These are phyloP conservation scores for Patiria pectinifera DNA, from an alignment of 53 echinoderm and acorn worm species.

Conservation along the genomic window DNA sequence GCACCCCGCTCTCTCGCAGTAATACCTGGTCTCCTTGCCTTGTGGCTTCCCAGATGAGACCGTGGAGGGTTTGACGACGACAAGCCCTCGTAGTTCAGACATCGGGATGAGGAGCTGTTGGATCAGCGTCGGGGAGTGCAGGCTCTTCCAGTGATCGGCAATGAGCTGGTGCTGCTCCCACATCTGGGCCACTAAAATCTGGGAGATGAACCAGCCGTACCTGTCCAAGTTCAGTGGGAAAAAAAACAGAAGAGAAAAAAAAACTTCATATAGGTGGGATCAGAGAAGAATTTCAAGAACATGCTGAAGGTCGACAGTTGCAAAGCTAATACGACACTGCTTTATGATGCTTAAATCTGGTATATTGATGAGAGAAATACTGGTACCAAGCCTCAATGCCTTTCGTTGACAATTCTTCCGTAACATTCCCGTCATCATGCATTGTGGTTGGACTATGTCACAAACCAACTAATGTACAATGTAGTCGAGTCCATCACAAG, in stretches of 20 bases:
- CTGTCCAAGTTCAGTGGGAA: constrained; percentile 29
- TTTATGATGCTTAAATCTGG: too few relatives aligned
- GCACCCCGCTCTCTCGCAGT: constrained; percentile 51
- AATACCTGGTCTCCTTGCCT: constrained; percentile 57
- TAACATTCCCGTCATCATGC: too few relatives aligned
- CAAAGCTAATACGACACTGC: too few relatives aligned
- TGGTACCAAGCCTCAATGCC: too few relatives aligned
- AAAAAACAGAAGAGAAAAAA: not conserved
- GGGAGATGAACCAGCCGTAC: constrained; percentile 88
- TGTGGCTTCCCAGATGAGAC: not conserved
- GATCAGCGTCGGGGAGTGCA: constrained; percentile 68
- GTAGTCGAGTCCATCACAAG: too few relatives aligned
- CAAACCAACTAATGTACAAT: too few relatives aligned
- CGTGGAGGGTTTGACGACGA: not conserved
- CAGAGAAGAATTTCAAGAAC: not conserved
- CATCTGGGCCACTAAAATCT: constrained; percentile 64
- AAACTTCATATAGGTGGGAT: not conserved
- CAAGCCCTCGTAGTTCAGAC: constrained; percentile 54
- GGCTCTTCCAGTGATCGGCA: constrained; percentile 89
- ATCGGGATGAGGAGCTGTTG: constrained; percentile 54
- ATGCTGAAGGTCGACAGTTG: not conserved
- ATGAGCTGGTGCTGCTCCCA: constrained; percentile 74
- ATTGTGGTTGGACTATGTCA: too few relatives aligned
- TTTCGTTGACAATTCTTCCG: too few relatives aligned
- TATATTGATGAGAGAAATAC: too few relatives aligned